Evolutionary conservation across 2,797 vertebrate genomes (phyloP).

Genomic region (Dipus sagitta): DNA sequence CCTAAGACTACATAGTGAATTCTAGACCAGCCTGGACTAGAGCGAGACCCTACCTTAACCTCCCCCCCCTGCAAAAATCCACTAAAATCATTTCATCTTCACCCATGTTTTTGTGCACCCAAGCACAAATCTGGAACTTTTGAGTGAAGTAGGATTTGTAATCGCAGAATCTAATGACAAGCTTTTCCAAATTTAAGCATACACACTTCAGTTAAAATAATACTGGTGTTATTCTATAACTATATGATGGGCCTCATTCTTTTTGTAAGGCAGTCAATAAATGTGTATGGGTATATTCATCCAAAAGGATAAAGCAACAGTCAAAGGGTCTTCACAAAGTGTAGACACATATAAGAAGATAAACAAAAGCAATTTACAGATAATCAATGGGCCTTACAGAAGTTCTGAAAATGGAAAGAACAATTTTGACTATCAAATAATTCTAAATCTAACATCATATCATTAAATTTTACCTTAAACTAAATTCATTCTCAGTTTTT

Average conservation of each 20-base stretch:
- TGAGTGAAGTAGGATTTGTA: no score
- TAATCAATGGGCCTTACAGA: background rate
- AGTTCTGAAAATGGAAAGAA: constrained; percentile 51
- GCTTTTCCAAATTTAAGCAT: constrained; percentile 60
- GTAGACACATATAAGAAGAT: background rate
- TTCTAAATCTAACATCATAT: constrained; percentile 50
- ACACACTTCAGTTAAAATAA: constrained; percentile 30
- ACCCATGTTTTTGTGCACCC: background rate
- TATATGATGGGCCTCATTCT: constrained; percentile 9
- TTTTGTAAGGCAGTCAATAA: constrained; percentile 5
- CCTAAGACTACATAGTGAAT: no score
- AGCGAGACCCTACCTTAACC: no score
- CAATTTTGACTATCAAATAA: constrained; percentile 29
- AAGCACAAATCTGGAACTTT: no score
- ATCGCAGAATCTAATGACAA: constrained; percentile 31
- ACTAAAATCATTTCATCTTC: constrained; percentile 20
- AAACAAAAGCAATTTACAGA: constrained; percentile 41
- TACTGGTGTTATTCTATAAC: constrained; percentile 40
- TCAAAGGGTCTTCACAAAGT: background rate
- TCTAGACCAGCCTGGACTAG: no score
- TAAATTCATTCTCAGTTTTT: constrained; percentile 26
- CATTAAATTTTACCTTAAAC: background rate
- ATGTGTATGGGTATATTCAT: background rate
- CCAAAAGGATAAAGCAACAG: constrained; percentile 28
- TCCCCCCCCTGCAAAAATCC: background rate